Evolutionary conservation across 2,888 invertebrate genomes (phyloP), one percentile per base, ranked within the genome.

Genomic region (Drosophila birchii): DNA sequence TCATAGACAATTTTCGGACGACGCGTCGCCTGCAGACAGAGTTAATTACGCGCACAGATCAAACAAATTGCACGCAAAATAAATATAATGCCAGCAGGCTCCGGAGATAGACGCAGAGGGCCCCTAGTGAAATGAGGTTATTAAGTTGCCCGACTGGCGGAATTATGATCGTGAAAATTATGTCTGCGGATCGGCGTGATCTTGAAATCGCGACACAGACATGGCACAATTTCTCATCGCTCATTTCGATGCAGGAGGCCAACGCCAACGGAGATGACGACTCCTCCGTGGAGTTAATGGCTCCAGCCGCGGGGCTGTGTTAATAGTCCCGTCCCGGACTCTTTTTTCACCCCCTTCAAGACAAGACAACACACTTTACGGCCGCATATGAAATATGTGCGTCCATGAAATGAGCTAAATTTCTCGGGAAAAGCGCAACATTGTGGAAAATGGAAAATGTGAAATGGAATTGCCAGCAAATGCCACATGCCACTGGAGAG

Each of bases 381-480:
- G 80, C 56, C 56, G 74, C 80, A 79, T 79, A 86, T 86, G 88
- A 88, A 80, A 74, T 86, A 90, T 84, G 79, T 81, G 84, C 80
- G 82, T 71, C 79, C 90, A 88, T 91, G 91, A 90, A 90, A 90
- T 90, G 91, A 90, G 90, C 80, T 90, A 77, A 83, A 91, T 91
- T 91, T 92, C 92, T 86, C 79, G 81, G 90, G 91, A 91, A 91
- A 91, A 90, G 86, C 81, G 91, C 92, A 91, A 88, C 85, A 78
- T 88, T 88, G 92, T 91, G 92, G 91, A 91, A 92, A 91, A 92
- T 92, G 90, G 88, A 89, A 90, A 91, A 67, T 57, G 57, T 14
- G 51, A 51, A 36, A 20, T 51, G 60, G 41, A 79, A 79, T 61
- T 71, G 29, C 68, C 68, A 66, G 29, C 59, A 59, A 41, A 75